phyloP scores from a whole-genome alignment of 2,888 invertebrate genomes.

The Drosophila colorata region DNA sequence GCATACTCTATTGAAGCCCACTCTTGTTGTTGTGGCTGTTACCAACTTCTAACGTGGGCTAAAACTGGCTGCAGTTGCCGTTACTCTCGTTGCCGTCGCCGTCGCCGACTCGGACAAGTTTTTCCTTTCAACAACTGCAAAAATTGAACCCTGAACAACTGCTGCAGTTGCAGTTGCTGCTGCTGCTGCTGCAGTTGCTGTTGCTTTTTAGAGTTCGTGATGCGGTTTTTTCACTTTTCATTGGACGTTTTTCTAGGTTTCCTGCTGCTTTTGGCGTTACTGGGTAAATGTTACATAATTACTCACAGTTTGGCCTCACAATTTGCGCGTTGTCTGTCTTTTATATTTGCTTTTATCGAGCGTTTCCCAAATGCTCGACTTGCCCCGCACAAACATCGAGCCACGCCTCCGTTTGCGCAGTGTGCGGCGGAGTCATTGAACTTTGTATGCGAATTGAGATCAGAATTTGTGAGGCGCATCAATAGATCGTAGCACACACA shows the following conservation, averaged over 20 bases:
- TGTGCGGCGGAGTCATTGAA: slow-evolving; percentile 37
- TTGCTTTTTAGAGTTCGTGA: slow-evolving; percentile 61
- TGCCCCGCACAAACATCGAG: slow-evolving; percentile 5
- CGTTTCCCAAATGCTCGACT: slow-evolving; percentile 11
- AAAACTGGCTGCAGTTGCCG: slow-evolving; percentile 45
- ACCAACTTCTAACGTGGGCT: slow-evolving; percentile 58
- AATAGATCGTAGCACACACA: slow-evolving; percentile 4
- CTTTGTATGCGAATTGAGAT: slow-evolving; percentile 35
- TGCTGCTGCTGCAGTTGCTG: slow-evolving; percentile 19
- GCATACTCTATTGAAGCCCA: not conserved
- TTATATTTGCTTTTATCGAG: slow-evolving; percentile 6
- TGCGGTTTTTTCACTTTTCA: slow-evolving; percentile 63
- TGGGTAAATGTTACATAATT: slow-evolving; percentile 84
- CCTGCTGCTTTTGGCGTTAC: slow-evolving; percentile 80
- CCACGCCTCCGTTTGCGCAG: slow-evolving; percentile 14
- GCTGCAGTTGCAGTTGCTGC: slow-evolving; percentile 28
- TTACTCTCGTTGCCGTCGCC: not conserved
- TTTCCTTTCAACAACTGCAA: slow-evolving; percentile 66
- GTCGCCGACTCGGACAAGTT: slow-evolving; percentile 64
- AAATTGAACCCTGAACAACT: slow-evolving; percentile 37
- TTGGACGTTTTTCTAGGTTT: slow-evolving; percentile 76
- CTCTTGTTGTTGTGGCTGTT: slow-evolving; percentile 32
- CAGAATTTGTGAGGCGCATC: slow-evolving; percentile 34
- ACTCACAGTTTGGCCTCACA: slow-evolving; percentile 35
- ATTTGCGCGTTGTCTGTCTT: slow-evolving; percentile 16